Evolutionary conservation across 2,888 invertebrate genomes (phyloP), one percentile per base, ranked within the genome.

Genomic region (Eupithecia pulchellata): DNA sequence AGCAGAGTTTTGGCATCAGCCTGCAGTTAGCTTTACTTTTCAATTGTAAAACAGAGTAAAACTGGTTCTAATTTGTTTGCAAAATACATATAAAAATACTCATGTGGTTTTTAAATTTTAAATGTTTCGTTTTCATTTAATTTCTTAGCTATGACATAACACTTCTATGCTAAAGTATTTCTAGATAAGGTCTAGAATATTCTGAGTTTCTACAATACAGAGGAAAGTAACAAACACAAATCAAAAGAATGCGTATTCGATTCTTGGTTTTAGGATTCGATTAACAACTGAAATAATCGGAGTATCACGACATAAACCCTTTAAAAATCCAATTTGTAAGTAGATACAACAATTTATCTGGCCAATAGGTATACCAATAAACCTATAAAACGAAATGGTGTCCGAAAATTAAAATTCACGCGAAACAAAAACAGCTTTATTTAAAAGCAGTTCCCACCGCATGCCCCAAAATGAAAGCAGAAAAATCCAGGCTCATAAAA

Each of bases 401-500:
- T 39, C 42, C 17, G 58, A 36, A 55, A 57, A 68, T 68, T 64
- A 14, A 68, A 36, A 63, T 63, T 61, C 61, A 34, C 2, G 32
- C 34, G 61, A 66, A 66, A 55, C 67, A 66, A 75, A 73, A 69
- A 64, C 69, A 73, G 60, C 68, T 64, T 58, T 57, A 67, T 68
- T 42, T 57, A 52, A 69, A 73, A 75, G 63, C 70, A 29, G 64
- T 70, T 73, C 57, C 68, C 69, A 62, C 65, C 70, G 69, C 68
- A 70, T 60, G 60, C 62, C 66, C 71, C 64, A 73, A 72, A 72
- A 73, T 61, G 69, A 70, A 72, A 77, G 73, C 69, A 71, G 72
- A 75, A 74, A 76, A 74, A 76, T 61, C 74, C 72, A 60, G 70
- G 68, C 79, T 81, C 79, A 82, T 83, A 83, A 85, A 86, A 85